These are phyloP conservation scores for Poecilobothrus nobilitatus DNA, from an alignment of 2,888 invertebrate species.

Conservation along the genomic window DNA sequence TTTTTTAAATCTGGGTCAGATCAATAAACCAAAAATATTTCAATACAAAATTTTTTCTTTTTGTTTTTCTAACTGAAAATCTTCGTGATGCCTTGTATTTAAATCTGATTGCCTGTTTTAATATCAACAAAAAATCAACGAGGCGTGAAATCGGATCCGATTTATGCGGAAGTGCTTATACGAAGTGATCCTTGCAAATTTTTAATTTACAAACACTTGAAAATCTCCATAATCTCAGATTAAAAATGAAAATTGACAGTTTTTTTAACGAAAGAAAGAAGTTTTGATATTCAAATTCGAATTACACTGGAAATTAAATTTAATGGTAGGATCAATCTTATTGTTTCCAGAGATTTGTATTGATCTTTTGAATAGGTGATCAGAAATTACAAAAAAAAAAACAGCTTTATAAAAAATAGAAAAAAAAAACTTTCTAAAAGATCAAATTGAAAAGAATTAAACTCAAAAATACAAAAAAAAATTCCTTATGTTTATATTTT, in stretches of 20 bases:
- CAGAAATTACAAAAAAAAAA: background rate
- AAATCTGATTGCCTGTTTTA: background rate
- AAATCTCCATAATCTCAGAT: background rate
- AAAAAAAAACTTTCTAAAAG: too few species aligned
- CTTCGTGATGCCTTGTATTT: too few species aligned
- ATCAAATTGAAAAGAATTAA: too few species aligned
- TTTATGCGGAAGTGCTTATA: too few species aligned
- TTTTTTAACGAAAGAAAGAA: background rate
- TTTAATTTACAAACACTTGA: too few species aligned
- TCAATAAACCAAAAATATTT: too few species aligned
- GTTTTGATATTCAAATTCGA: background rate
- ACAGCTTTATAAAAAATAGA: too few species aligned
- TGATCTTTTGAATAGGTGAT: background rate
- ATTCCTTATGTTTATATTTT: too few species aligned
- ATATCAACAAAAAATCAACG: background rate
- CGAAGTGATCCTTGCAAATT: background rate
- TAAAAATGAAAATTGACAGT: background rate
- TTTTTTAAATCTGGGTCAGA: too few species aligned
- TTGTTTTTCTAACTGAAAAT: too few species aligned
- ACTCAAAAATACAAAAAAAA: too few species aligned
- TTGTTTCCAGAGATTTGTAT: constrained; percentile 1
- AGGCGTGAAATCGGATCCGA: background rate
- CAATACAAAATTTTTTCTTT: too few species aligned
- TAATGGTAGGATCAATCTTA: background rate
- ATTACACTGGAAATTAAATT: background rate